phyloP scores from a whole-genome alignment of 92 coral and sea anemone genomes.

The Bergia sp. region DNA sequence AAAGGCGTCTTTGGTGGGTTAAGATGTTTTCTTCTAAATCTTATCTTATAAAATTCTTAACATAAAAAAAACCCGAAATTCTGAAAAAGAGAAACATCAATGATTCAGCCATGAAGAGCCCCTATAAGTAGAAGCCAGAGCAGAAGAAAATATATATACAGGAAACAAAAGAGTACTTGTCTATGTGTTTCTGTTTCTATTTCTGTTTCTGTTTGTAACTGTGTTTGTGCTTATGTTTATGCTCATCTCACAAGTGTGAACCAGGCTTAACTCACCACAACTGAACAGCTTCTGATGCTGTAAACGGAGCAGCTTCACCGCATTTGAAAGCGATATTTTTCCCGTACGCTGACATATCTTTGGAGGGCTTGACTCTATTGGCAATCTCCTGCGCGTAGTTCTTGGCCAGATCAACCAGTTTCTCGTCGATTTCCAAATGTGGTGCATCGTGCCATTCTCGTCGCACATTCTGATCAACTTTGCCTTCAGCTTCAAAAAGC shows the following conservation, averaged over 20 bases:
- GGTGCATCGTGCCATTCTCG: not conserved
- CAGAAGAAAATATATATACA: too few relatives aligned
- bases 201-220: too few relatives aligned
- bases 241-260: not conserved
- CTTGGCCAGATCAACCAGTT: not conserved
- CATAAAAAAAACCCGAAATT: too few relatives aligned
- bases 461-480: not conserved
- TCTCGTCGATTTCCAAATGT: not conserved
- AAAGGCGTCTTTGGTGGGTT: too few relatives aligned
- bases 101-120: too few relatives aligned
- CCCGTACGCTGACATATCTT: not conserved
- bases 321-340: not conserved
- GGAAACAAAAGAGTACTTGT: too few relatives aligned
- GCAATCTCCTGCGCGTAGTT: not conserved
- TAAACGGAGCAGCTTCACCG: not conserved
- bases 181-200: too few relatives aligned
- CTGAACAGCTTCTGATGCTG: constrained; percentile 10
- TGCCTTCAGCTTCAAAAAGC: not conserved
- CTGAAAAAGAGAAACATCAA: too few relatives aligned
- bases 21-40: too few relatives aligned
- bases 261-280: constrained; percentile 2
- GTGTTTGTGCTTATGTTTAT: not conserved
- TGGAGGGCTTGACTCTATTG: not conserved
- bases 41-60: too few relatives aligned
- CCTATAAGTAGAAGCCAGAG: too few relatives aligned